Percentiles rank a stretch among this genome's conserved stretches.
These are phyloP conservation scores for Nycticryphes semicollaris DNA, from an alignment of 2,113 vertebrate genomes.

Conservation along the genomic window DNA sequence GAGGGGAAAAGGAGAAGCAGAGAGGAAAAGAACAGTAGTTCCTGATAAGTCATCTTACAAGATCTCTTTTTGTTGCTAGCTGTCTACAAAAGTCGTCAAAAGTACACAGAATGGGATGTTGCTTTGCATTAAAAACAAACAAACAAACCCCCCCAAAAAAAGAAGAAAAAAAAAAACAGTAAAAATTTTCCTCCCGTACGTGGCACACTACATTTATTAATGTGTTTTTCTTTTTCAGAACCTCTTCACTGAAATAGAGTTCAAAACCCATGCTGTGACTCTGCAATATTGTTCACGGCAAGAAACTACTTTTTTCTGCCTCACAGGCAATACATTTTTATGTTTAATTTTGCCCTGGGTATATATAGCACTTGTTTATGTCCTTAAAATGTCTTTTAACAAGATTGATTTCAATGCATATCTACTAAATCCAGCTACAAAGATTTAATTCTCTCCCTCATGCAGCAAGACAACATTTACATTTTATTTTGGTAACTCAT, in stretches of 20 bases:
- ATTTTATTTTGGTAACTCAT: slow-evolving; percentile 39
- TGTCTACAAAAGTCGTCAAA: not conserved
- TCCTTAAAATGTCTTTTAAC: slow-evolving; percentile 75
- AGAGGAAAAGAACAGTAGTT: not conserved
- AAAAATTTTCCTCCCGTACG: not conserved
- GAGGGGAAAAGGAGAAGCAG: not conserved
- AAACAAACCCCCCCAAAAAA: not conserved
- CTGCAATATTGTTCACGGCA: slow-evolving; percentile 72
- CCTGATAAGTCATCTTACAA: not conserved
- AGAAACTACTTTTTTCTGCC: slow-evolving; percentile 72
- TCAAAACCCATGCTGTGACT: slow-evolving; percentile 69
- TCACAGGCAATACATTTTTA: slow-evolving; percentile 73
- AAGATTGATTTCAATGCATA: slow-evolving; percentile 73
- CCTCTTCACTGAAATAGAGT: slow-evolving; percentile 65
- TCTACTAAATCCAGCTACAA: slow-evolving; percentile 65
- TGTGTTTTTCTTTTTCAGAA: slow-evolving; percentile 57
- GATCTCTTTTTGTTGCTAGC: not conserved
- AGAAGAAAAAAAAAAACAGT: not conserved
- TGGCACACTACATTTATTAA: slow-evolving; percentile 59
- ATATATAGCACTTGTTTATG: slow-evolving; percentile 73
- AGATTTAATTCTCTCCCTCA: slow-evolving; percentile 64
- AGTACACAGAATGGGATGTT: not conserved
- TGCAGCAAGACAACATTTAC: slow-evolving; percentile 22
- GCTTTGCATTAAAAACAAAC: not conserved
- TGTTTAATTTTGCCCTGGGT: slow-evolving; percentile 75